Evolutionary conservation across 2,797 vertebrate species (phyloP), one percentile per base, ranked within the genome.

Genomic region (Spea hammondii): DNA sequence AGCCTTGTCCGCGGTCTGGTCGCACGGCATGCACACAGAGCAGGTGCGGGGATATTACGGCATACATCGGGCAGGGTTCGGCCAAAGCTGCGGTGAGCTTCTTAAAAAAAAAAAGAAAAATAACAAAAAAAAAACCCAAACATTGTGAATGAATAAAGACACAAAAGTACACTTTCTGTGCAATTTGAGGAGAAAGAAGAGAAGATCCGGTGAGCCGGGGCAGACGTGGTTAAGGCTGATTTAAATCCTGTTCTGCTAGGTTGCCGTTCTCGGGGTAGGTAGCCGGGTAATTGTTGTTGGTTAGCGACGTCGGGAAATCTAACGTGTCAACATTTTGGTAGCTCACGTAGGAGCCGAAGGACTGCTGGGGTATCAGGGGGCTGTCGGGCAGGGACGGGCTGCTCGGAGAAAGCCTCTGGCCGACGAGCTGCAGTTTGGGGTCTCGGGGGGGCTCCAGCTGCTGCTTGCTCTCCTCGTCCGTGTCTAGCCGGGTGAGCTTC

Each of bases 401-500:
- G 46, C 87, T 88, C 46, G 92, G 91, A 7, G 87, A 87, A 72
- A 88, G 87, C 87, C 89, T 92, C 84, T 91, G 89, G 85, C 87
- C 89, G 84, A 82, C 85, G 83, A 91, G 84, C 65, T 89, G 90
- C 67, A 91, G 91, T 88, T 92, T 93, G 81, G 93, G 89, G 83
- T 94, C 94, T 55, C 88, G 90, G 87, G 91, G 90, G 87, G 91
- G 88, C 65, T 95, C 94, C 93, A 88, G 91, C 0, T 88, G 88
- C 87, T 85, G 88, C 85, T 92, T 93, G 87, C 85, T 89, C 77
- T 93, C 92, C 88, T 93, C 89, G 10, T 94, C 94, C 0, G 92
- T 94, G 90, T 96, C 94, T 86, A 97, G 92, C 78, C 88, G 93
- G 32, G 93, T 95, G 59, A 97, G 91, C 85, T 95, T 95, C 90